Base-by-base conservation (phyloP, 92 coral and sea anemone species). In the Virgularia gustaviana region DNA sequence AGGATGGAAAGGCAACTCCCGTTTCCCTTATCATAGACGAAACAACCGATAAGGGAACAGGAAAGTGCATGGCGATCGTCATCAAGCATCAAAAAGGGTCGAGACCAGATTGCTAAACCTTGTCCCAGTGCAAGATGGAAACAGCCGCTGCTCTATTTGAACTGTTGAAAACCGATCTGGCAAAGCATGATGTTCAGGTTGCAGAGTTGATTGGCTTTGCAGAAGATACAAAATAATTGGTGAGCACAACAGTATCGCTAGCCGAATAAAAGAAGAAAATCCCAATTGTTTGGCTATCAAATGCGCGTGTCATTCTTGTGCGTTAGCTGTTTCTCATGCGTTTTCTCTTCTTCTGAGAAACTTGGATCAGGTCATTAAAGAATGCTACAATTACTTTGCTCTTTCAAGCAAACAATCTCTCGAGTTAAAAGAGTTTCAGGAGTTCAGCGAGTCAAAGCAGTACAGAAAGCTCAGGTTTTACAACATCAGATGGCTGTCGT, bases 341-440 rank as follows among this genome's bases (percentile, higher is more conserved):
- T 65, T 55, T 42, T 36, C 72, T 24, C 36, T 42, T 36, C 72
- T 65, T 22, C 72, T 57, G 10, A 34, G 57, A 23, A 65, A 65
- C 72, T 65, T 65, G 32, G 72, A 65, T 55, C 72, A 65, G 28
- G 72, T 65, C 28, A 41, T 65, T 22, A 65, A 65, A 65, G 57
- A 65, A 28, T 39, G 55, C 32, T 45, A 65, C 36, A 65, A 65
- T 42, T 65, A 65, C 32, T 65, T 65, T 65, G 72, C 72, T 39
- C 72, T 45, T 24, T 65, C 72, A 43, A 65, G 72, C 72, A 63
- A 63, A 63, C 32, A 35, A 28, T 63, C 30, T 39, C 36, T 36
- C 25, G 52, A 63, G 34, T 63, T 65, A 42, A 65, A 65, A 42
- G 72, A 65, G 33, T 65, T 65, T 38, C 57, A 65, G 36, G 72